Conservation (phyloP, 2,797 vertebrate species). For the Oreonectes daqikongensis region DNA sequence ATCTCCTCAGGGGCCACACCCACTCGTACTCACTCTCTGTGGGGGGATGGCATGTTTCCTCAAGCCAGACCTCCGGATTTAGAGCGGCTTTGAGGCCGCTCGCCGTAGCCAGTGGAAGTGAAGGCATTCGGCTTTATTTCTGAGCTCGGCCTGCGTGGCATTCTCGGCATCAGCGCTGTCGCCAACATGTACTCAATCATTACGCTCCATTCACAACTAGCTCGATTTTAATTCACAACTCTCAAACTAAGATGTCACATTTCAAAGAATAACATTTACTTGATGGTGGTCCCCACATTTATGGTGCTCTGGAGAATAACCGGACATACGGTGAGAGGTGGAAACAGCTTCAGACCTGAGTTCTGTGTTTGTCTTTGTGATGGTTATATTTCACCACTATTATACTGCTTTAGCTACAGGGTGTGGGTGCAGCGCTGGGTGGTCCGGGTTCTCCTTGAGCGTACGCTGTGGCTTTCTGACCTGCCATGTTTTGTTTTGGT, state of each 20-base stretch:
- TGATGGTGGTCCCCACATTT: conserved; percentile 23
- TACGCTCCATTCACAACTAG: neutral
- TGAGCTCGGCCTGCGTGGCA: conserved; percentile 69
- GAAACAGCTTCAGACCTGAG: conserved; percentile 33
- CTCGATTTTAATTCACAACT: neutral
- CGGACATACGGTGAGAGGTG: conserved; percentile 41
- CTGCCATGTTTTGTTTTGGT: conserved; percentile 79
- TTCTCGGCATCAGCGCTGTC: conserved; percentile 44
- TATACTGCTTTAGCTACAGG: conserved; percentile 63
- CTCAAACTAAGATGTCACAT: neutral
- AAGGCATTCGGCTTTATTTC: conserved; percentile 80
- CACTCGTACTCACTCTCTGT: conserved; percentile 82
- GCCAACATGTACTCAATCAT: neutral
- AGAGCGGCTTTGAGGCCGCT: conserved; percentile 77
- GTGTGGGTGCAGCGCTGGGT: conserved; percentile 77
- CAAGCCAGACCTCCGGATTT: conserved; percentile 77
- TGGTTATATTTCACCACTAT: conserved; percentile 54
- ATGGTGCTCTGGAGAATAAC: conserved; percentile 32
- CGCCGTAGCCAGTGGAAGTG: conserved; percentile 62
- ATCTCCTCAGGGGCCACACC: conserved; percentile 84
- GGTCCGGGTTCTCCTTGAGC: conserved; percentile 79
- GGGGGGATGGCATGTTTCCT: conserved; percentile 76
- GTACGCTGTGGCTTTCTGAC: conserved; percentile 78
- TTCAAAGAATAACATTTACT: neutral
- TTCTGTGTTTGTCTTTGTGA: conserved; percentile 52